These are phyloP conservation scores for Brachystomella parvula DNA, from an alignment of 1,140 invertebrate genomes.

Conservation along the genomic window DNA sequence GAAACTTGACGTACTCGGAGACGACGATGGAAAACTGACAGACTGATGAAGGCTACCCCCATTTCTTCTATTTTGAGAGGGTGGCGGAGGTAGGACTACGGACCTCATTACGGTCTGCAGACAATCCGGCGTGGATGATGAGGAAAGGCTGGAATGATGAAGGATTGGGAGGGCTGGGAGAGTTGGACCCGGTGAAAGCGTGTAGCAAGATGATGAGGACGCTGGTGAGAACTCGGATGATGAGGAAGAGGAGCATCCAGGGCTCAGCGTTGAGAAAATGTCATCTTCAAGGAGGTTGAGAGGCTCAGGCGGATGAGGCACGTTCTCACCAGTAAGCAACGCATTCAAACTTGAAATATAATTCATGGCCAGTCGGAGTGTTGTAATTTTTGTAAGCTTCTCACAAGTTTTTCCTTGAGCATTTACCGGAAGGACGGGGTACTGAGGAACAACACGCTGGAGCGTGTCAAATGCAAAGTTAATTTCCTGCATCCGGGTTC, in stretches of 20 bases:
- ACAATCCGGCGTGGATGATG: slow-evolving; percentile 33
- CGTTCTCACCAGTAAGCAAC: slow-evolving; percentile 41
- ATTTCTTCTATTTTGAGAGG: background rate
- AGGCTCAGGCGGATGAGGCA: slow-evolving; percentile 11
- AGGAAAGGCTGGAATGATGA: too few species aligned
- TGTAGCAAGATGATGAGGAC: slow-evolving; percentile 26
- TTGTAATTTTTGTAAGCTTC: slow-evolving; percentile 82
- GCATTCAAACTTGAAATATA: slow-evolving; percentile 63
- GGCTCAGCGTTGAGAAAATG: background rate
- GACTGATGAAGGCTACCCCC: background rate
- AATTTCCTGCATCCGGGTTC: slow-evolving; percentile 77
- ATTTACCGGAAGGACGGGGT: slow-evolving; percentile 41
- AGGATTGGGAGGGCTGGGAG: background rate
- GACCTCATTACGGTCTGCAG: slow-evolving; percentile 37
- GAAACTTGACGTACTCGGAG: background rate
- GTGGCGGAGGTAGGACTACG: slow-evolving; percentile 29
- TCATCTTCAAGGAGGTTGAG: slow-evolving; percentile 3
- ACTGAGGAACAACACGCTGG: slow-evolving; percentile 60
- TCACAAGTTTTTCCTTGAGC: slow-evolving; percentile 50
- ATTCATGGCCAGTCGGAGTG: slow-evolving; percentile 73
- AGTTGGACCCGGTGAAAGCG: slow-evolving; percentile 18
- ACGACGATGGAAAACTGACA: background rate
- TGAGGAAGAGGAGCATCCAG: background rate
- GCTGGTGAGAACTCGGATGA: slow-evolving; percentile 35
- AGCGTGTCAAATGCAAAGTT: slow-evolving; percentile 77